These are phyloP conservation scores for Micrasema minimum DNA, from an alignment of 1,140 invertebrate species.

Conservation along the genomic window DNA sequence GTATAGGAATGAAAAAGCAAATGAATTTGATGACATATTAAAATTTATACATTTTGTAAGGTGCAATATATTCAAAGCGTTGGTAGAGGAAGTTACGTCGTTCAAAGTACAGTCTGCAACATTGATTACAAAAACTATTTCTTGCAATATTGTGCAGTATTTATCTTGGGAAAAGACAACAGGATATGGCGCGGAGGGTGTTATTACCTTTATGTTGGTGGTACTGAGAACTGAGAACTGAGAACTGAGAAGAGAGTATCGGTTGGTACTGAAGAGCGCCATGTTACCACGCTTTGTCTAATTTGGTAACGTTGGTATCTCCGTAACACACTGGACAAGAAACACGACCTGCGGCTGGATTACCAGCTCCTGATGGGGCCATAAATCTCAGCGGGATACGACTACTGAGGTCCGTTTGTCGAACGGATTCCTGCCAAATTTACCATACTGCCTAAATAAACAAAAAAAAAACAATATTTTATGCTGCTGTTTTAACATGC, in stretches of 20 bases:
- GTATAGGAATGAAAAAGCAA: no score
- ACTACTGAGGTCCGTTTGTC: not conserved
- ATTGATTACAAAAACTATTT: no score
- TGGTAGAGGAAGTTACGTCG: no score
- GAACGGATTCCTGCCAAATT: not conserved
- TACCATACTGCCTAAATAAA: not conserved
- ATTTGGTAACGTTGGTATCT: conserved; percentile 2
- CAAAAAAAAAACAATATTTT: not conserved
- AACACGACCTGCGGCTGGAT: conserved; percentile 46
- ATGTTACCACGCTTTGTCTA: conserved; percentile 14
- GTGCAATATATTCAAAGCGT: no score
- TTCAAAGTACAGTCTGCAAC: no score
- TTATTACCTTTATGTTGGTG: not conserved
- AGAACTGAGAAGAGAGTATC: not conserved
- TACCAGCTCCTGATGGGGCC: conserved; percentile 33
- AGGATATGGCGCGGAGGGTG: no score
- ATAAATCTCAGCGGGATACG: conserved; percentile 18
- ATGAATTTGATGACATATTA: no score
- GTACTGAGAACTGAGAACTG: not conserved
- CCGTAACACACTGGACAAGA: conserved; percentile 42
- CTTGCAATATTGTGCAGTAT: no score
- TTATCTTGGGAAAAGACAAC: no score
- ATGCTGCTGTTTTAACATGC: not conserved
- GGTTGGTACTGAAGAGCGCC: not conserved
- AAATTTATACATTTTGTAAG: no score